These are phyloP conservation scores for Agonopterix arenella DNA, from an alignment of 2,888 invertebrate species.

Conservation along the genomic window DNA sequence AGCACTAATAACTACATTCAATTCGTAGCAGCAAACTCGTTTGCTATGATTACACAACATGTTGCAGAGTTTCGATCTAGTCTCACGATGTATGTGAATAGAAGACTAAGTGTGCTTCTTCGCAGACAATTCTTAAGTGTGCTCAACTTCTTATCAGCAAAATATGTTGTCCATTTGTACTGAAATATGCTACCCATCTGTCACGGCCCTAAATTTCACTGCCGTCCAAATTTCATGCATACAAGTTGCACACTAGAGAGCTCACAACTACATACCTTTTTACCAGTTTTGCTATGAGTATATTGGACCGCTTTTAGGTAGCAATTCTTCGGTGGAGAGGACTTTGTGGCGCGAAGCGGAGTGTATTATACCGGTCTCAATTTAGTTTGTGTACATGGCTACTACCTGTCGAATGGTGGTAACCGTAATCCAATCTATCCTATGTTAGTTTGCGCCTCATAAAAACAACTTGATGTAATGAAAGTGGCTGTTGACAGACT, in stretches of 20 bases:
- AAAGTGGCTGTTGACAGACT: not conserved
- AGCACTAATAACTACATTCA: not conserved
- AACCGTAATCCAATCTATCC: constrained; percentile 5
- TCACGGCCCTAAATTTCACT: constrained; percentile 5
- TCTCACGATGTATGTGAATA: too few relatives aligned
- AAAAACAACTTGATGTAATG: constrained; percentile 3
- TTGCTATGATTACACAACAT: constrained; percentile 2
- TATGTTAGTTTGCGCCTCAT: constrained; percentile 2
- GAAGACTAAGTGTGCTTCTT: too few relatives aligned
- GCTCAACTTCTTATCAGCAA: not conserved
- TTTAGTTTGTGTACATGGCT: constrained; percentile 5
- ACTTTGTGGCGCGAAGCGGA: not conserved
- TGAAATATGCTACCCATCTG: constrained; percentile 11
- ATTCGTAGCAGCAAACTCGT: not conserved
- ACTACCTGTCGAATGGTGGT: constrained; percentile 5
- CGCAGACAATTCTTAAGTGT: too few relatives aligned
- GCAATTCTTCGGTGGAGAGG: not conserved
- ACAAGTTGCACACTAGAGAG: constrained; percentile 3
- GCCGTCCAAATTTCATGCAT: constrained; percentile 7
- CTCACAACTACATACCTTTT: not conserved
- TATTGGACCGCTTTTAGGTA: not conserved
- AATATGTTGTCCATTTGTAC: constrained; percentile 12
- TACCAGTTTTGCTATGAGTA: not conserved
- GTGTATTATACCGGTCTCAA: constrained; percentile 3
- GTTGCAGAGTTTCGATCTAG: too few relatives aligned